Percentiles rank a stretch among this genome's conserved stretches.
phyloP scores from a whole-genome alignment of 2,797 vertebrate species.

The Monodelphis domestica region DNA sequence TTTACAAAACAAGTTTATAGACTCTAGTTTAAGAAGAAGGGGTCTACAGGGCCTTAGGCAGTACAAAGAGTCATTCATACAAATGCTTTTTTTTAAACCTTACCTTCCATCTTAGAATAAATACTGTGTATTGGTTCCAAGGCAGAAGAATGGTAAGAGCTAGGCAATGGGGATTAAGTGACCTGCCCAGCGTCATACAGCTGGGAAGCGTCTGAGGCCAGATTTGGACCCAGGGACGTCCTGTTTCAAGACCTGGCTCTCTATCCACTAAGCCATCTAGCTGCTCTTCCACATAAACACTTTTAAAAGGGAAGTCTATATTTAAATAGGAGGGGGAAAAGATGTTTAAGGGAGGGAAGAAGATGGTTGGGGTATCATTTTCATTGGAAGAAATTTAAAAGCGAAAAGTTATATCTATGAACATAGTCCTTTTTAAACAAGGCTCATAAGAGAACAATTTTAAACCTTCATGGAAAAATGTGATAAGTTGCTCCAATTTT shows the following conservation, averaged over 20 bases:
- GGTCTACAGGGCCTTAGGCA: neutral
- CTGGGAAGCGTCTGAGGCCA: too few species aligned
- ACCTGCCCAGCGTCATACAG: too few species aligned
- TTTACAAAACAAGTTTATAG: neutral
- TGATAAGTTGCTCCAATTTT: neutral
- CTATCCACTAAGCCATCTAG: too few species aligned
- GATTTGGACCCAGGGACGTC: too few species aligned
- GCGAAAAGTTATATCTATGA: neutral
- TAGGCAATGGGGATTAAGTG: too few species aligned
- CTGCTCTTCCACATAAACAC: too few species aligned
- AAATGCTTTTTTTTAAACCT: too few species aligned
- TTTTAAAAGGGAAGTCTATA: neutral
- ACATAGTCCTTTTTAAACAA: neutral
- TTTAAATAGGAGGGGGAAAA: neutral
- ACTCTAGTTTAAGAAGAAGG: neutral
- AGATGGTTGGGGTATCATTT: neutral
- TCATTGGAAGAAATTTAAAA: neutral
- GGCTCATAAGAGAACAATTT: neutral
- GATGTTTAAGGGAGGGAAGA: neutral
- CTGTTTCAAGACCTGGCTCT: too few species aligned
- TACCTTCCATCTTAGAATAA: too few species aligned
- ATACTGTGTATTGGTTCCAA: too few species aligned
- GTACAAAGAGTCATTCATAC: neutral
- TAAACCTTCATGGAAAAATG: neutral
- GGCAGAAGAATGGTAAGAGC: too few species aligned